A percentile compares a stretch with the other conserved stretches of the same genome.
Evolutionary conservation across 2,113 vertebrate species (phyloP).

Genomic region (Catagonus wagneri): DNA sequence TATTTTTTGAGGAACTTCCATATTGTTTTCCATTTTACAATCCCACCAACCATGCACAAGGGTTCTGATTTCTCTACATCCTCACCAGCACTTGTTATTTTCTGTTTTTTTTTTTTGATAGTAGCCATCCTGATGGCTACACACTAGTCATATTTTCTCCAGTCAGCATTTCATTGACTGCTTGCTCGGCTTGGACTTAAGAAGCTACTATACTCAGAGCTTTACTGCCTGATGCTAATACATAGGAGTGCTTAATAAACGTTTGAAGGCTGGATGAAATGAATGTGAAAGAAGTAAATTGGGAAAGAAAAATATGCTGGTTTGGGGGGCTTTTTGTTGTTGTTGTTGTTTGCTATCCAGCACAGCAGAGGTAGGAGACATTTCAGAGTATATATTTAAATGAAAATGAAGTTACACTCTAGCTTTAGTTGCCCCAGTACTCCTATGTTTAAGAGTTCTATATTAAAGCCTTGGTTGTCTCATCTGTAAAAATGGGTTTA

Average conservation of each 20-base stretch:
- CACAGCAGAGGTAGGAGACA: background rate
- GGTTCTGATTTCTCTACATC: background rate
- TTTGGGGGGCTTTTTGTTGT: background rate
- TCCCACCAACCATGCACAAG: background rate
- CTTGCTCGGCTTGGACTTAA: background rate
- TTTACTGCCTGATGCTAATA: background rate
- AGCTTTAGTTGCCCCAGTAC: background rate
- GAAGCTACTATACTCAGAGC: background rate
- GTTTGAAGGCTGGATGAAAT: background rate
- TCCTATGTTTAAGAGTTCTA: background rate
- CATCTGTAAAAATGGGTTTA: background rate
- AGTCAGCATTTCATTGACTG: background rate
- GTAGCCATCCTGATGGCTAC: background rate
- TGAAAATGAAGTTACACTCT: conserved; percentile 24
- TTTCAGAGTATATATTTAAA: conserved; percentile 4
- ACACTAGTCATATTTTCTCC: conserved; percentile 5
- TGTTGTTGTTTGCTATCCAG: background rate
- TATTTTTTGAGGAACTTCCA: background rate
- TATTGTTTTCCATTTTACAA: conserved; percentile 31
- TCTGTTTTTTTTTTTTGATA: background rate
- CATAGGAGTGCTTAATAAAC: background rate
- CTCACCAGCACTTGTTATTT: background rate
- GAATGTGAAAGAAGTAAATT: conserved; percentile 21
- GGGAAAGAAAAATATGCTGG: background rate
- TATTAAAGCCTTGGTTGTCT: background rate